phyloP scores from a whole-genome alignment of 2,888 invertebrate species.

The Dynastes hyllus region DNA sequence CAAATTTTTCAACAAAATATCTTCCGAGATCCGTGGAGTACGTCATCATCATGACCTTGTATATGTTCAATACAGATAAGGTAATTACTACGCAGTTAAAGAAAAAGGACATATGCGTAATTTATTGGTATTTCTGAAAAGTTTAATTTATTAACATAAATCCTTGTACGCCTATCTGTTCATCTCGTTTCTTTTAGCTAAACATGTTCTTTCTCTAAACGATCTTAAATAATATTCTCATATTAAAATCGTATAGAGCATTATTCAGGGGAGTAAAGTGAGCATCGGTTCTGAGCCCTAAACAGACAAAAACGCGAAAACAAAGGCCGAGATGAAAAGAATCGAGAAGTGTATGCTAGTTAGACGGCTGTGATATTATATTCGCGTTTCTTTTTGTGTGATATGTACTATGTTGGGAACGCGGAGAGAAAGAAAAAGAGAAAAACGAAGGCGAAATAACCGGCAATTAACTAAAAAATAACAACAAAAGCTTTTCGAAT shows the following conservation, averaged over 20 bases:
- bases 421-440: constrained; percentile 17
- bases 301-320: constrained; percentile 11
- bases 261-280: background rate
- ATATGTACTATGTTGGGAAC: constrained; percentile 14
- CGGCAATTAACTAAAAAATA: constrained; percentile 53
- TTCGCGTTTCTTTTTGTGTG: constrained; percentile 39
- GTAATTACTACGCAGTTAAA: too few species aligned
- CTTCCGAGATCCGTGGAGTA: background rate
- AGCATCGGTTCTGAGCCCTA: constrained; percentile 19
- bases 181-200: background rate
- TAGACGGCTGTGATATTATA: constrained; percentile 43
- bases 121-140: too few species aligned
- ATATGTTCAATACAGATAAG: too few species aligned
- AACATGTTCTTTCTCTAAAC: background rate
- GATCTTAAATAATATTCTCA: constrained; percentile 7
- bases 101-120: too few species aligned
- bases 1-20: background rate
- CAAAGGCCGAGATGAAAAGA: constrained; percentile 37
- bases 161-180: background rate
- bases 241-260: constrained; percentile 2
- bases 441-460: constrained; percentile 45
- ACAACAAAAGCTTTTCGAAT: constrained; percentile 47
- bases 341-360: constrained; percentile 42
- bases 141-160: background rate
- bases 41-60: too few species aligned